phyloP scores from a whole-genome alignment of 2,888 invertebrate genomes.

The Drepanosiphum platanoidis region DNA sequence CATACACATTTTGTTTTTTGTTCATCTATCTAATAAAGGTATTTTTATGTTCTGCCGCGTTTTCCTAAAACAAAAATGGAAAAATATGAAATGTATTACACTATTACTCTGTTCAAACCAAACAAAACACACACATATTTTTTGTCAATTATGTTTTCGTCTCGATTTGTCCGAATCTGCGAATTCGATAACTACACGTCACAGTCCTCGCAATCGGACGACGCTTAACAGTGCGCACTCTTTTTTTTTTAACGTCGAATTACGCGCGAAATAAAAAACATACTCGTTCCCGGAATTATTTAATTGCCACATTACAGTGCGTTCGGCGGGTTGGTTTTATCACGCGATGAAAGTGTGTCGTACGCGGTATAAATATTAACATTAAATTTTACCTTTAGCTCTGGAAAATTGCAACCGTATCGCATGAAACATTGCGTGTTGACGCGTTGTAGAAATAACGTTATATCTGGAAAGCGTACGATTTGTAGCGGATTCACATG shows the following conservation, averaged over 20 bases:
- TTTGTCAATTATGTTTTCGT: too few relatives aligned
- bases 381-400: neutral
- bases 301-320: neutral
- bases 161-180: too few relatives aligned
- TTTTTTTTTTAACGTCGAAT: neutral
- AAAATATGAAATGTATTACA: too few relatives aligned
- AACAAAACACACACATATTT: too few relatives aligned
- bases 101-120: too few relatives aligned
- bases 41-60: too few relatives aligned
- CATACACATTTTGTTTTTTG: too few relatives aligned
- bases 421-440: slow-evolving; percentile 12
- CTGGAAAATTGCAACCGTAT: neutral
- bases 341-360: neutral
- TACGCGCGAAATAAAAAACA: neutral
- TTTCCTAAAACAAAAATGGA: too few relatives aligned
- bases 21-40: too few relatives aligned
- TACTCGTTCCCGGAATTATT: neutral
- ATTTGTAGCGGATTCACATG: neutral
- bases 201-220: too few relatives aligned
- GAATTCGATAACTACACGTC: too few relatives aligned
- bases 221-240: too few relatives aligned
- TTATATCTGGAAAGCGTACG: neutral
- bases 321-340: neutral
- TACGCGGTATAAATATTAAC: neutral
- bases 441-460: neutral